phyloP scores from a whole-genome alignment of 2,888 invertebrate species.

The Cataglyphis albicans region DNA sequence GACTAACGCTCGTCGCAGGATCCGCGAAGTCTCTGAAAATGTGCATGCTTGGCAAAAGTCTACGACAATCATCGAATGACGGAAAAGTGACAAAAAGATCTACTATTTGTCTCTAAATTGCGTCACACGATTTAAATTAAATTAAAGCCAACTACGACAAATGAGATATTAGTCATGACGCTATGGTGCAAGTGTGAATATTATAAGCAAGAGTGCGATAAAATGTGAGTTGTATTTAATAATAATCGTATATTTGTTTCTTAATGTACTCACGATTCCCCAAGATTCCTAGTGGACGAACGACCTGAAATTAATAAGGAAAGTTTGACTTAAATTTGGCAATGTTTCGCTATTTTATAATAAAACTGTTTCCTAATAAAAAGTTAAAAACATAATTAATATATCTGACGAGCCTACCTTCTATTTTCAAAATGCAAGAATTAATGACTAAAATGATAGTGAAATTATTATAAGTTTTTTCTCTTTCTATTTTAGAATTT shows the following conservation, averaged over 20 bases:
- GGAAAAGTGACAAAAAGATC: conserved; percentile 23
- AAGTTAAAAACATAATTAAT: not conserved
- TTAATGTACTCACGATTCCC: conserved; percentile 84
- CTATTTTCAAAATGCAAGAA: not conserved
- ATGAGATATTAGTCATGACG: conserved; percentile 64
- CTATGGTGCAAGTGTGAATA: conserved; percentile 51
- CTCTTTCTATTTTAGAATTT: not conserved
- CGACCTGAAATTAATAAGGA: conserved; percentile 79
- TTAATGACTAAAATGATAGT: not conserved
- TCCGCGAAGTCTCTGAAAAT: conserved; percentile 85
- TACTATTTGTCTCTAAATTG: conserved; percentile 19
- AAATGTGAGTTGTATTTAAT: conserved; percentile 26
- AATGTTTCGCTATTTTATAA: not conserved
- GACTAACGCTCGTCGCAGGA: conserved; percentile 83
- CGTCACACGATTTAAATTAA: conserved; percentile 18
- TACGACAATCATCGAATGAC: conserved; percentile 34
- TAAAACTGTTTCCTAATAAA: not conserved
- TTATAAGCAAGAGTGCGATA: conserved; percentile 55
- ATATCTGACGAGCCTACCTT: not conserved
- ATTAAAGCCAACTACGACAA: conserved; percentile 32
- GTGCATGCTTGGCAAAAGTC: conserved; percentile 66
- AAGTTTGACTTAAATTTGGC: conserved; percentile 27
- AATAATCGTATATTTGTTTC: not conserved
- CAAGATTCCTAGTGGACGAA: conserved; percentile 80
- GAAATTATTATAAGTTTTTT: not conserved